Evolutionary conservation across 2,888 invertebrate genomes (phyloP).

Genomic region (Silvanus unidentatus): DNA sequence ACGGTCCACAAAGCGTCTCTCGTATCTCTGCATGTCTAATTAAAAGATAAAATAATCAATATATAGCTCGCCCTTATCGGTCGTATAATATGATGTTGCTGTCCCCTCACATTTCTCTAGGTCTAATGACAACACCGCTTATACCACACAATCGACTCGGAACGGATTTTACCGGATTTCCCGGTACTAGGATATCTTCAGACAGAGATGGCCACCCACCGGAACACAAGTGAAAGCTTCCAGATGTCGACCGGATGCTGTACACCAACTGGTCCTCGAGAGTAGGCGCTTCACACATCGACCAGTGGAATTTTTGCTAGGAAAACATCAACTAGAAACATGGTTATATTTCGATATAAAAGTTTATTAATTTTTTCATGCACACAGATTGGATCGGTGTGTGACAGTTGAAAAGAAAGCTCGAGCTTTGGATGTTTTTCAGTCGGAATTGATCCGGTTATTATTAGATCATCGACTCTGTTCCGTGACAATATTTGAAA

Average conservation of each 20-base stretch:
- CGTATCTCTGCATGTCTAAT: conserved; percentile 20
- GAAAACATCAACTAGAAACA: no score
- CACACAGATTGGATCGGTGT: no score
- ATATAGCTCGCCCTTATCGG: background rate
- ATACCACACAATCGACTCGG: conserved; percentile 10
- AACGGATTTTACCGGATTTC: conserved; percentile 2
- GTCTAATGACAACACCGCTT: conserved; percentile 11
- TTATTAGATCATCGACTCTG: no score
- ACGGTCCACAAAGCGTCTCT: background rate
- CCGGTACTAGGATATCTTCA: conserved; percentile 1
- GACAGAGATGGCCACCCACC: conserved; percentile 10
- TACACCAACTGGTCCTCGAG: background rate
- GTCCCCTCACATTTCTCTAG: background rate
- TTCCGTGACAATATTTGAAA: no score
- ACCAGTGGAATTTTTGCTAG: no score
- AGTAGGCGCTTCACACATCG: no score
- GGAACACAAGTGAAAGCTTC: conserved; percentile 21
- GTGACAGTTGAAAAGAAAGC: no score
- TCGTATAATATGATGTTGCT: no score
- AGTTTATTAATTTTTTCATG: no score
- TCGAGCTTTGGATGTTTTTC: no score
- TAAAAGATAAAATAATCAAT: conserved; percentile 25
- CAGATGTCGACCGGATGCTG: conserved; percentile 13
- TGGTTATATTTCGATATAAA: no score
- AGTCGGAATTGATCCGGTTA: no score